Conservation (phyloP, 2,888 invertebrate genomes). For the Dryomyza anilis region DNA sequence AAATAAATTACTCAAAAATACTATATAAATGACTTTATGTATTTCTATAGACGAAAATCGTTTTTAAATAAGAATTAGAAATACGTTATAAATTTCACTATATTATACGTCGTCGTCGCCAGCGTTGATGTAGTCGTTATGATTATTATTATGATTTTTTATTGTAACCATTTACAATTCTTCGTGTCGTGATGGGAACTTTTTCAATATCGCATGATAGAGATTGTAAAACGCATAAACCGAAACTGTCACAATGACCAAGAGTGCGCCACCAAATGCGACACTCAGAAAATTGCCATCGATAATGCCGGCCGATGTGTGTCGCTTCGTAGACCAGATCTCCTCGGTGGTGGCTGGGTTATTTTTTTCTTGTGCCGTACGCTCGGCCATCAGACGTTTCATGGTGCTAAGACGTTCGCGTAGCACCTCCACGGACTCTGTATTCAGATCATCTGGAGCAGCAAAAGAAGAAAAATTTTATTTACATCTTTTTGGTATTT, state of each 20-base stretch:
- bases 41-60: too few species aligned
- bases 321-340: conserved; percentile 56
- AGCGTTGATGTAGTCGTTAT: too few species aligned
- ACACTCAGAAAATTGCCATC: conserved; percentile 80
- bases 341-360: conserved; percentile 58
- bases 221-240: conserved; percentile 85
- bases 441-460: conserved; percentile 56
- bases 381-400: conserved; percentile 81
- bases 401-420: conserved; percentile 78
- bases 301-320: conserved; percentile 68
- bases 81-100: too few species aligned
- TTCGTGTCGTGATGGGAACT: conserved; percentile 80
- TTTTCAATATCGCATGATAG: conserved; percentile 79
- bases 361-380: conserved; percentile 62
- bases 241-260: conserved; percentile 80
- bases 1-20: not conserved
- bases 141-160: too few species aligned
- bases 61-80: too few species aligned
- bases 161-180: conserved; percentile 79
- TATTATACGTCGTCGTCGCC: too few species aligned
- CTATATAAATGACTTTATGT: not conserved
- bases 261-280: conserved; percentile 78
- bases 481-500: not conserved
- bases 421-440: conserved; percentile 81
- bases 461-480: not conserved